phyloP scores from a whole-genome alignment of 2,797 vertebrate species.

The Diplodus puntazzo region DNA sequence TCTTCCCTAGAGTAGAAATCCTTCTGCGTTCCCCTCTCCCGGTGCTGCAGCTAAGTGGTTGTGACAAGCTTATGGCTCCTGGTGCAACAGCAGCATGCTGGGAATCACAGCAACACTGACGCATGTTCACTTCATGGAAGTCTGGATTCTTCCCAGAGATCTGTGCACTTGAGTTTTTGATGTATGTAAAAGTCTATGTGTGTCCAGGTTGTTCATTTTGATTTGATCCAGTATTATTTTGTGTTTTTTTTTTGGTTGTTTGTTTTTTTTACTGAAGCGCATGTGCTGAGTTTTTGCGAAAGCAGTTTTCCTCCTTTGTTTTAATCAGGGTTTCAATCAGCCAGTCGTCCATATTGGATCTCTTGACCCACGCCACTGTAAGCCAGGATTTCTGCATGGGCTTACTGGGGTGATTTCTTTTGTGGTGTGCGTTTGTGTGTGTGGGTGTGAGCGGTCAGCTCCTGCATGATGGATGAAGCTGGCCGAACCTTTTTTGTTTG shows the following conservation, averaged over 20 bases:
- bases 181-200: conserved; percentile 45
- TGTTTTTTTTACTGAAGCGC: conserved; percentile 61
- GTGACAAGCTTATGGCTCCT: conserved; percentile 78
- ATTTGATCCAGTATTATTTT: conserved; percentile 10
- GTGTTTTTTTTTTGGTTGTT: too few relatives aligned
- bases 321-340: conserved; percentile 55
- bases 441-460: conserved; percentile 49
- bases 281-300: conserved; percentile 63
- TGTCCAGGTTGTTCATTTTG: conserved; percentile 54
- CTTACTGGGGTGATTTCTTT: conserved; percentile 68
- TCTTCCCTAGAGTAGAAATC: conserved; percentile 63
- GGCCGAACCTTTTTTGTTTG: conserved; percentile 37
- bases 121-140: conserved; percentile 75
- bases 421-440: conserved; percentile 1
- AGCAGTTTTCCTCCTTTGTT: conserved; percentile 48
- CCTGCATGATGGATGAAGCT: conserved; percentile 79
- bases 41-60: conserved; percentile 74
- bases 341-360: conserved; percentile 51
- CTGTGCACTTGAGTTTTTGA: conserved; percentile 44
- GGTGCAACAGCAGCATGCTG: conserved; percentile 79
- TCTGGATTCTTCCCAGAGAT: conserved; percentile 49
- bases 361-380: conserved; percentile 56
- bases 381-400: conserved; percentile 80
- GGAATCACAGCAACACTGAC: conserved; percentile 73
- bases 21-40: conserved; percentile 65